Base-by-base conservation (phyloP, 2,113 vertebrate species). In the Excalfactoria chinensis region DNA sequence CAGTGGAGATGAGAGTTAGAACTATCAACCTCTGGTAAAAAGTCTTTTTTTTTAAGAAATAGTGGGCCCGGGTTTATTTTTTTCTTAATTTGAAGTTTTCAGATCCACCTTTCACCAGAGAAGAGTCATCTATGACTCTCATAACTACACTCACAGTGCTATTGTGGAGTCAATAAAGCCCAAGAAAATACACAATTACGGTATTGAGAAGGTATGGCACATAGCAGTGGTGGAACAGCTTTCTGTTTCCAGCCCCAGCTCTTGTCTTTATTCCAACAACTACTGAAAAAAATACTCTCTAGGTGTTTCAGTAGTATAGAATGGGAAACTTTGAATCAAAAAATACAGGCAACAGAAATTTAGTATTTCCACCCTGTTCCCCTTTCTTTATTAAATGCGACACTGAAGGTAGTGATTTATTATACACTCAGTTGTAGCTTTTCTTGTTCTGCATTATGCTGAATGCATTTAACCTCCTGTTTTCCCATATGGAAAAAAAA, bases 141-240 rank as follows among this genome's bases (percentile, higher is more conserved):
- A 26, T 26, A 23, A 66, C 19, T 30, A 21, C 4, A 43, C 19
- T 69, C 10, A 84, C 15, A 13, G 76, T 0, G 0, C 5, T 62
- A 14, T 20, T n/a, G 7, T 53, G 55, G 62, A 80, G 62, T 66
- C 7, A 53, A 89, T 86, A 69, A 48, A 25, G 2, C 26, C 51
- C 20, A 58, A 84, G 10, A 66, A 44, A 66, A n/a, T n/a, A 5
- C 3, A 20, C 5, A n/a, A 4, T 53, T 53, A 9, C 58, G 11
- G 8, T 35, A 35, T 2, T 60, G 13, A 40, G 8, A 70, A 19
- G n/a, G 8, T 21, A 86, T 9, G 2, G 25, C 12, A 22, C 7
- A 32, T 11, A 62, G 8, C 28, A 90, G 14, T 77, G 10, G 13
- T 35, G 22, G 23, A 76, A 53, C 40, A 67, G 3, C 7, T 11